Base-by-base conservation (phyloP, 1,140 invertebrate species). In the Steinernema khuongi region DNA sequence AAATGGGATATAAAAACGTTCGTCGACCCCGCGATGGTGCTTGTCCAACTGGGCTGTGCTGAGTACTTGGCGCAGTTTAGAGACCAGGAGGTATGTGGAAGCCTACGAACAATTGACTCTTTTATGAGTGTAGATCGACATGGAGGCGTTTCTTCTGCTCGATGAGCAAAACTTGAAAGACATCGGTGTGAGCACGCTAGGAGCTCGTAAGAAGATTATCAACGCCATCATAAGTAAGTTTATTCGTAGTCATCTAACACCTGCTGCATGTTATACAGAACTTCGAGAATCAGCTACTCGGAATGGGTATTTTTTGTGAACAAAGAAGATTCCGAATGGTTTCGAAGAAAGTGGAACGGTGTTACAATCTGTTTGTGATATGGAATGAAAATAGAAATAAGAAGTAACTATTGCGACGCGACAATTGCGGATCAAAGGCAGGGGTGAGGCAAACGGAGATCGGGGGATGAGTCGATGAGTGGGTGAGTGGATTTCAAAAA, bases 141-240 rank as follows among this genome's bases (percentile, higher is more conserved):
- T 84, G 83, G 79, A 81, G 36, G 82, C 82, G 36, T 83, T 84
- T 67, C 75, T 84, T 1, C 70, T 84, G 29, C 71, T 85, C n/a
- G 82, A 84, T 50, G 82, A 84, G 67, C 80, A 78, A 44, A 81
- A 79, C 70, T 72, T 83, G 0, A 83, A 85, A 50, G 81, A 81
- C 66, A 77, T 84, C 72, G 82, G 82, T 29, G 79, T 84, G 26
- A 74, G 77, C 2, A 84, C 83, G 31, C 76, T 84, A 67, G 82
- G 82, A 29, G 81, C 81, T 4, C 36, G 83, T 31, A 84, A 84
- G 74, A 84, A 84, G 69, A 83, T 84, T 67, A 74, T 77, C 67
- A 82, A 85, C 71, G 83, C 82, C 14, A 85, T 84, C 60, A 43
- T 83, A 31, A 79, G 76, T 77, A 22, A 36, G 74, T 73, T 76